Conservation (phyloP, 2,113 vertebrate genomes). For the Hirundichthys speculiger region DNA sequence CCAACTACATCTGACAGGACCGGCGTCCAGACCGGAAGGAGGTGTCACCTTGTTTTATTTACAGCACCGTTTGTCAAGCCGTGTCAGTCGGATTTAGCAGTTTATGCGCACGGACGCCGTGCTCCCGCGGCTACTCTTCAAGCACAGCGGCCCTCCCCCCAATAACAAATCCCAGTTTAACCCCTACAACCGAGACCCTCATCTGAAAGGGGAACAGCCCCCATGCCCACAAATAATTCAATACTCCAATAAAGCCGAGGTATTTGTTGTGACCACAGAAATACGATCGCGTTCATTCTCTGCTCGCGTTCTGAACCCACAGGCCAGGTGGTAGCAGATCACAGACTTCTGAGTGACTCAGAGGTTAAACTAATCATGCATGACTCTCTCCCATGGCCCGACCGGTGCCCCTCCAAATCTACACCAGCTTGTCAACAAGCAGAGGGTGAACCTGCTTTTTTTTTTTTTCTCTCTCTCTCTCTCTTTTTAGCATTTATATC, state of each 20-base stretch:
- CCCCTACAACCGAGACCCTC: constrained; percentile 51
- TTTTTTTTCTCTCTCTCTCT: too few relatives aligned
- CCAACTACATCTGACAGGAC: too few relatives aligned
- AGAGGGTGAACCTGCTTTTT: constrained; percentile 53
- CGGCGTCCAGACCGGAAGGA: not conserved
- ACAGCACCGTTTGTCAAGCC: not conserved
- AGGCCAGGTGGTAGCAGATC: constrained; percentile 77
- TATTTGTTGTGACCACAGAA: constrained; percentile 73
- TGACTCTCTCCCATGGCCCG: constrained; percentile 65
- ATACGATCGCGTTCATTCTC: constrained; percentile 77
- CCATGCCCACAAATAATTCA: constrained; percentile 70
- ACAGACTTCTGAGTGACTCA: constrained; percentile 67
- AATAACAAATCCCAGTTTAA: constrained; percentile 51
- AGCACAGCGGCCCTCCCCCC: not conserved
- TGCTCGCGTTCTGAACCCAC: constrained; percentile 62
- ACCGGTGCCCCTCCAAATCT: constrained; percentile 51
- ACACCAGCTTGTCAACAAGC: constrained; percentile 53
- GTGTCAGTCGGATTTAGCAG: not conserved
- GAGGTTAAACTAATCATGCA: constrained; percentile 78
- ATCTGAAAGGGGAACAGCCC: constrained; percentile 25
- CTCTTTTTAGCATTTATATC: too few relatives aligned
- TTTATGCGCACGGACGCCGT: too few relatives aligned
- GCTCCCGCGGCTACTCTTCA: not conserved
- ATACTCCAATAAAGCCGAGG: constrained; percentile 72
- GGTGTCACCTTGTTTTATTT: not conserved